Conservation (phyloP, 2,888 invertebrate species). For the Cremastinae sp. region DNA sequence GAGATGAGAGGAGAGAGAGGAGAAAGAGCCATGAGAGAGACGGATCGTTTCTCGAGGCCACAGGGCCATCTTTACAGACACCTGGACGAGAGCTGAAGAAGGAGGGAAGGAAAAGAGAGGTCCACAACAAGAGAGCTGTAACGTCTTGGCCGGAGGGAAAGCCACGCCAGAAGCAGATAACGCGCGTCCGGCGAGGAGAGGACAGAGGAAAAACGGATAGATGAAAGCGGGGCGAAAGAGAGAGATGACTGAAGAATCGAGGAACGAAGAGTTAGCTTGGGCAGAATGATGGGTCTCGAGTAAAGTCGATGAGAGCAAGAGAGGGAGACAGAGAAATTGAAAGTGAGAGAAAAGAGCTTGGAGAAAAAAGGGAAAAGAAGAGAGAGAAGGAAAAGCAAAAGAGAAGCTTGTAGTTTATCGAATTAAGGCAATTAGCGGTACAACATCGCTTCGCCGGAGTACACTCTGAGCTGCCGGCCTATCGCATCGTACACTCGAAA, state of each 20-base stretch:
- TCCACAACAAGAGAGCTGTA: conserved; percentile 31
- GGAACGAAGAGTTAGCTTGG: conserved; percentile 43
- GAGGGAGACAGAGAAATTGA: conserved; percentile 1
- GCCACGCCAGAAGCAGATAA: conserved; percentile 51
- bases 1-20: conserved; percentile 33
- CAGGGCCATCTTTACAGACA: conserved; percentile 39
- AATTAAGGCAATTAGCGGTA: conserved; percentile 78
- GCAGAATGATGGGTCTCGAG: conserved; percentile 33
- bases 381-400: conserved; percentile 28
- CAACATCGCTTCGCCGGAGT: conserved; percentile 68
- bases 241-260: conserved; percentile 13
- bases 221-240: conserved; percentile 2
- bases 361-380: conserved; percentile 14
- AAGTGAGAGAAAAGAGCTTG: conserved; percentile 8
- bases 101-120: conserved; percentile 20
- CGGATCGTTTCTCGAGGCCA: conserved; percentile 3
- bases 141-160: conserved; percentile 42
- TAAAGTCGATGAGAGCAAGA: conserved; percentile 48
- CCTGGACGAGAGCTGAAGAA: conserved; percentile 29
- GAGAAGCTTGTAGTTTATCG: conserved; percentile 74
- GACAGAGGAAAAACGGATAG: conserved; percentile 14
- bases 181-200: conserved; percentile 25
- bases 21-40: conserved; percentile 30
- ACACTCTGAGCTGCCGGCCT: conserved; percentile 50
- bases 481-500: conserved; percentile 72